phyloP scores from a whole-genome alignment of 2,113 vertebrate species.

The Cryptomyrus ogoouensis region DNA sequence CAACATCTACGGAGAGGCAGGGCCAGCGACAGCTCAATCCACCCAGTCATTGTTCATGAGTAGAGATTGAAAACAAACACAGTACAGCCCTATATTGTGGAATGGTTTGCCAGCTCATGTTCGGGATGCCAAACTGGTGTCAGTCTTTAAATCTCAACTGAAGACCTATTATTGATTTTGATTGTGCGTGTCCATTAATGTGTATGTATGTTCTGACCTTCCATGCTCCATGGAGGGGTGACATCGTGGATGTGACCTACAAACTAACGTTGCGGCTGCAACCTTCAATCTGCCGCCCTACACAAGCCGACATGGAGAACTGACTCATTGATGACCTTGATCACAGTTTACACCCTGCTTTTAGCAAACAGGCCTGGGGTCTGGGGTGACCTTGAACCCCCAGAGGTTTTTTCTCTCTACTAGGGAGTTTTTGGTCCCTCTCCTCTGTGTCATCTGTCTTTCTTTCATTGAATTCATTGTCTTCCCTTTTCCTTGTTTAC shows the following conservation, averaged over 20 bases:
- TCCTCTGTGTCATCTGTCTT: neutral
- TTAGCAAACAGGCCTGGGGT: neutral
- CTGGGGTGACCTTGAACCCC: neutral
- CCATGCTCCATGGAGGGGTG: neutral
- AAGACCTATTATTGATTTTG: neutral
- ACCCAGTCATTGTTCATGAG: neutral
- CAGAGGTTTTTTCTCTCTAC: neutral
- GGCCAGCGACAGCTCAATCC: neutral
- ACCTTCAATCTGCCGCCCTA: neutral
- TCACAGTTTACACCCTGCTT: neutral
- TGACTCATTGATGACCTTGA: neutral
- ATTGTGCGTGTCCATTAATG: neutral
- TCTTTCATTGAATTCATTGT: neutral
- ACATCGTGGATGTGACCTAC: neutral
- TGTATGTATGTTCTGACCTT: neutral
- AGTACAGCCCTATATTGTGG: neutral
- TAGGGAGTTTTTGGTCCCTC: neutral
- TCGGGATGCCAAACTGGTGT: neutral
- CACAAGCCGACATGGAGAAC: neutral
- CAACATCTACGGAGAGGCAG: slow-evolving; percentile 52
- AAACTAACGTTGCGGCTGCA: neutral
- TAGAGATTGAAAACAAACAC: neutral
- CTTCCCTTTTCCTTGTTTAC: neutral
- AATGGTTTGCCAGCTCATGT: neutral
- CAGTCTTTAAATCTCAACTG: neutral